Percentiles rank a stretch among this genome's conserved stretches.
Conservation (phyloP, 2,888 invertebrate species). For the Ceriagrion tenellum region DNA sequence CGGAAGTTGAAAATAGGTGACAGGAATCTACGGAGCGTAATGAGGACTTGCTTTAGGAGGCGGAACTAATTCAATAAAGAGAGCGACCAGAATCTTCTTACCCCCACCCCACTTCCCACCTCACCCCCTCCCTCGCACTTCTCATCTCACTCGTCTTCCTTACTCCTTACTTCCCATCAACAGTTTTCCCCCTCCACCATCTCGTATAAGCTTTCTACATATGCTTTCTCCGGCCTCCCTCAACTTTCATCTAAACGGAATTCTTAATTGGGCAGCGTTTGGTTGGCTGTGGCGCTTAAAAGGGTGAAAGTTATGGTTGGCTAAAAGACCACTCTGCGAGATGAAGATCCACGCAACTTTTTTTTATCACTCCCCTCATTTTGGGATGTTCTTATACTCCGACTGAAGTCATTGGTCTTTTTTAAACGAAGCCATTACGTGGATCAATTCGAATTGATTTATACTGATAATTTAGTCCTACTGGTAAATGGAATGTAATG, state of each 20-base stretch:
- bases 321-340: neutral
- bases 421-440: neutral
- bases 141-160: neutral
- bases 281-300: neutral
- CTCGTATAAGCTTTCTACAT: slow-evolving; percentile 51
- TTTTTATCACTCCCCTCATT: neutral
- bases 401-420: neutral
- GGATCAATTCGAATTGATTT: neutral
- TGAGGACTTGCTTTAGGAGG: slow-evolving; percentile 17
- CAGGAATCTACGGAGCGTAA: slow-evolving; percentile 42
- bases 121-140: neutral
- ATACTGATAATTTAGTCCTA: neutral
- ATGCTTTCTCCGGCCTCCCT: slow-evolving; percentile 54
- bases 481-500: neutral
- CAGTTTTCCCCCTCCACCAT: neutral
- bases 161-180: neutral
- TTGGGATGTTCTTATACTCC: neutral
- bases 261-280: slow-evolving; percentile 59
- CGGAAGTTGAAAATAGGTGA: slow-evolving; percentile 48
- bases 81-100: neutral
- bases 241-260: slow-evolving; percentile 44
- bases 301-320: slow-evolving; percentile 56
- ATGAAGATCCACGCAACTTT: neutral
- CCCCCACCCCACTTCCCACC: neutral
- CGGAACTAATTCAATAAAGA: slow-evolving; percentile 65